A percentile compares a stretch with the other conserved stretches of the same genome.
Evolutionary conservation across 2,797 vertebrate species (phyloP).

Genomic region (Delichon dasypus): DNA sequence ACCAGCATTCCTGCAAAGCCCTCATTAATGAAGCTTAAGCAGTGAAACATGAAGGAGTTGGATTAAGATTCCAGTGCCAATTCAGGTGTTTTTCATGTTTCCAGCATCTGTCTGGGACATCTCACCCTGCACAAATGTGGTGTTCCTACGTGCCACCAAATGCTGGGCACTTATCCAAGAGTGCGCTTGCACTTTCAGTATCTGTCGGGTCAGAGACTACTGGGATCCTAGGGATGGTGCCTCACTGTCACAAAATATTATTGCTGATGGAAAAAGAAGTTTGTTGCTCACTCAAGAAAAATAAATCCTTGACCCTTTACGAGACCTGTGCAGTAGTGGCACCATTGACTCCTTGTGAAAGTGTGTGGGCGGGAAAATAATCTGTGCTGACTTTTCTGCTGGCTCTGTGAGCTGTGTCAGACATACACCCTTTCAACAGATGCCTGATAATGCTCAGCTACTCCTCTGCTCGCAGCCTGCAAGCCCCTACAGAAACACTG

Average conservation of each 20-base stretch:
- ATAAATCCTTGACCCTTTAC: conserved; percentile 60
- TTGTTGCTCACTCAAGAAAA: conserved; percentile 36
- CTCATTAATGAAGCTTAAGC: background rate
- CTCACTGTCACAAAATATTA: background rate
- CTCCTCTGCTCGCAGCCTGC: conserved; percentile 40
- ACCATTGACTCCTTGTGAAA: conserved; percentile 48
- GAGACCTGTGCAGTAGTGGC: conserved; percentile 48
- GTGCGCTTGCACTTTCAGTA: background rate
- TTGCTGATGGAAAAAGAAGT: conserved; percentile 18
- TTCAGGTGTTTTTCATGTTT: background rate
- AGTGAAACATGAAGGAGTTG: background rate
- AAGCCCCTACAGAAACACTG: conserved; percentile 47
- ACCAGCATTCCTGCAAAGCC: background rate
- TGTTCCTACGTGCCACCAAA: rapidly evolving
- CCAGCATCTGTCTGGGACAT: background rate
- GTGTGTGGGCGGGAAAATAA: conserved; percentile 53
- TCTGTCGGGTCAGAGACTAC: background rate
- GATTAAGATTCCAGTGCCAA: background rate
- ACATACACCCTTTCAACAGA: background rate
- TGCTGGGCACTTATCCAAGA: background rate
- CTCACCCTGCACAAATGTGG: rapidly evolving
- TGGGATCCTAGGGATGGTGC: background rate
- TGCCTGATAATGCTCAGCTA: conserved; percentile 35
- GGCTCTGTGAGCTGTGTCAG: conserved; percentile 22
- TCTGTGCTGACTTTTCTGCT: conserved; percentile 32